Evolutionary conservation across 2,113 vertebrate genomes (phyloP), one percentile per base, ranked within the genome.

Genomic region (Channa maculata): DNA sequence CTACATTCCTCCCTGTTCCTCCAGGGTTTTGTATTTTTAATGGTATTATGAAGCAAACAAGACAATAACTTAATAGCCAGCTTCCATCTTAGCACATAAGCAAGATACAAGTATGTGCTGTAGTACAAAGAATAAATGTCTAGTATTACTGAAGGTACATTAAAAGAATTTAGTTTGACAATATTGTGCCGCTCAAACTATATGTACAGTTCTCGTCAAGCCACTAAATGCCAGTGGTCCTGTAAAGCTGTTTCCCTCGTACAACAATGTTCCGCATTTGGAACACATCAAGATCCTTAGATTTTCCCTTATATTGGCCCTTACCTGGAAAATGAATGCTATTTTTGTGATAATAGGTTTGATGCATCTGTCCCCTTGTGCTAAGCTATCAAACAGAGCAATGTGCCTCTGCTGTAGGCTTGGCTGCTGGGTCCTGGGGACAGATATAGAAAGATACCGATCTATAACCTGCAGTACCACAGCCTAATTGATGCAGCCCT

Each of bases 1-100:
- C 73, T 63, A 12, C 69, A 41, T 78, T 89, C 88, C 90, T 89
- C 68, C 73, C 24, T 24, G 24, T 24, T 24, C 24, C 24, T 24
- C 24, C 24, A 24, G 11, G 90, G 90, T 88, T 75, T 43, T 55
- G 61, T 87, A 67, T 85, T 70, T 77, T 87, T 87, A 88, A 90
- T 85, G 84, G 64, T 78, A 88, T 89, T 85, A 91, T 81, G 81
- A 88, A 80, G 77, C 79, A 64, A 82, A 83, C 70, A 77, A 87
- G 64, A 85, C 75, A 83, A 81, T 91, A 88, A 86, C 76, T 89
- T 90, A 78, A 86, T 88, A 90, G 85, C 89, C 86, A 76, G 82
- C 71, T 75, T 83, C 80, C 75, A 86, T 89, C 80, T 67, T 50
- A 43, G 78, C 66, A 68, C 60, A 71, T 33, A 68, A 58, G 38